Conservation (phyloP, 2,797 vertebrate genomes). For the Mus caroli region DNA sequence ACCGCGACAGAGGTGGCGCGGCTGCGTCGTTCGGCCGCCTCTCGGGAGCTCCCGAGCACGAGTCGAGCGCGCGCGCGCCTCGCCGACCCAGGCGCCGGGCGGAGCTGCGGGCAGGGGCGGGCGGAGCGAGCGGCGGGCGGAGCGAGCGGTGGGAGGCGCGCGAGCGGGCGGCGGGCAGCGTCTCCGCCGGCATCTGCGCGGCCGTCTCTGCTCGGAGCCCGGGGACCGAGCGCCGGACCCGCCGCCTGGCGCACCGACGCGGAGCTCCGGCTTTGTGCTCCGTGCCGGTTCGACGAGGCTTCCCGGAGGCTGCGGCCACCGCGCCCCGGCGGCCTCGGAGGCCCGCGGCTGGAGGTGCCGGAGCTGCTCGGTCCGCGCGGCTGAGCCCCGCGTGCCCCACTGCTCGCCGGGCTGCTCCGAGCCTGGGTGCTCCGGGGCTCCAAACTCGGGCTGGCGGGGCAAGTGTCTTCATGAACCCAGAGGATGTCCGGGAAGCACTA, state of each 20-base stretch:
- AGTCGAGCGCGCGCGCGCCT: constrained; percentile 67
- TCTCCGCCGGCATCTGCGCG: constrained; percentile 55
- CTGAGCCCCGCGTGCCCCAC: not conserved
- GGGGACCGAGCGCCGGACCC: not conserved
- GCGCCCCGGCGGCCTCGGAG: constrained; percentile 72
- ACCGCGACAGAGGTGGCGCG: not conserved
- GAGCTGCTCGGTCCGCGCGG: constrained; percentile 66
- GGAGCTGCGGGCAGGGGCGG: constrained; percentile 50
- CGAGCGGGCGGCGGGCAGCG: constrained; percentile 60
- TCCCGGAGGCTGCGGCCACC: not conserved
- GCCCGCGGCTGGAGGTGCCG: constrained; percentile 58
- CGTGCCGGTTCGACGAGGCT: not conserved
- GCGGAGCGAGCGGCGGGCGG: constrained; percentile 38
- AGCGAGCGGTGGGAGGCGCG: constrained; percentile 60
- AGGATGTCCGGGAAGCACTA: constrained; percentile 98
- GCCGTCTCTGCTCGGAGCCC: constrained; percentile 23
- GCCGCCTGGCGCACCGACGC: constrained; percentile 39
- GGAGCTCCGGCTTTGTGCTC: constrained; percentile 35
- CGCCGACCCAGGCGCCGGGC: not conserved
- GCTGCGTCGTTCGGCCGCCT: constrained; percentile 14
- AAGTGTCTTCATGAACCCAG: constrained; percentile 90
- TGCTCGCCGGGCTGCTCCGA: constrained; percentile 42
- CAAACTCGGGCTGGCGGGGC: constrained; percentile 83
- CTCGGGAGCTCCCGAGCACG: not conserved
- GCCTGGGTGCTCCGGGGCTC: constrained; percentile 75